Conservation (phyloP, 2,888 invertebrate genomes). For the Noctua janthina region DNA sequence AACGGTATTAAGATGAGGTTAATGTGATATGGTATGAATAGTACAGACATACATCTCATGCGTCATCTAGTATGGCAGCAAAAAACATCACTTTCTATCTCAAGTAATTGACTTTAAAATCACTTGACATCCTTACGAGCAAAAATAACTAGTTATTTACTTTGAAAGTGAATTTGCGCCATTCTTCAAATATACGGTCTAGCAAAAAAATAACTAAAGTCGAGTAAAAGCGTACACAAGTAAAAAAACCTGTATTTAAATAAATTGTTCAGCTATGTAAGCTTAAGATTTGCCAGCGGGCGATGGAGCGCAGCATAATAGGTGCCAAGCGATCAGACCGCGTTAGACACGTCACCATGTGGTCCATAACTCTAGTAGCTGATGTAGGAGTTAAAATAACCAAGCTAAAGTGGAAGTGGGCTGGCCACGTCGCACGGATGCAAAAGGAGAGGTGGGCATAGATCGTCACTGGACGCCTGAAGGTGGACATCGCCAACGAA, state of each 20-base stretch:
- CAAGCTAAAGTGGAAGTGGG: too few species aligned
- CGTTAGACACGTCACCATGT: too few species aligned
- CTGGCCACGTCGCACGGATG: background rate
- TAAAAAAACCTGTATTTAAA: background rate
- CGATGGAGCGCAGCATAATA: too few species aligned
- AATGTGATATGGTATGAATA: background rate
- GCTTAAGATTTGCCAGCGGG: too few species aligned
- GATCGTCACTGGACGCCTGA: background rate
- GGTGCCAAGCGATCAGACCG: too few species aligned
- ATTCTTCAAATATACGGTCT: background rate
- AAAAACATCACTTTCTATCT: constrained; percentile 44
- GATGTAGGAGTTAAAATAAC: too few species aligned
- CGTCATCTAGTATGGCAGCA: constrained; percentile 12
- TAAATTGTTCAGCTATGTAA: background rate
- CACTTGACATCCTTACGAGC: constrained; percentile 31
- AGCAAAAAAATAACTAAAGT: constrained; percentile 2
- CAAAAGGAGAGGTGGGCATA: background rate
- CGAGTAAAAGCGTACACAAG: constrained; percentile 8
- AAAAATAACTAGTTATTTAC: constrained; percentile 8
- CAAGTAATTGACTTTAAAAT: constrained; percentile 17
- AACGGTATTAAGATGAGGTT: background rate
- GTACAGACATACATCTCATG: background rate
- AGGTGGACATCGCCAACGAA: background rate
- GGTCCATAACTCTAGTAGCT: too few species aligned
- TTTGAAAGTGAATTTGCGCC: constrained; percentile 29